A percentile compares a stretch with the other conserved stretches of the same genome.
phyloP scores from a whole-genome alignment of 2,888 invertebrate species.

The Eurois occulta region DNA sequence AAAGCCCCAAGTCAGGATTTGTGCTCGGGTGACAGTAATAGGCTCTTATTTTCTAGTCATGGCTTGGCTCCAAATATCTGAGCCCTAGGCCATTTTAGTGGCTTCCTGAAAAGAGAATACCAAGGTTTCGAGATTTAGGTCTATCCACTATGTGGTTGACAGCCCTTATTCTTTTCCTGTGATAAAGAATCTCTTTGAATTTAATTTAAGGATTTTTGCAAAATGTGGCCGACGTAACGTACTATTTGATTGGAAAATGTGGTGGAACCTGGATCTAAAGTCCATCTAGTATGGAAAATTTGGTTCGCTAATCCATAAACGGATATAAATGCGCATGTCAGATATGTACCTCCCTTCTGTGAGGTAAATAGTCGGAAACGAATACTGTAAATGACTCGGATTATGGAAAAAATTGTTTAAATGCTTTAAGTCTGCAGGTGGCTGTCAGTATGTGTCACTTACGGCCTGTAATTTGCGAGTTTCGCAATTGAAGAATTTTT shows the following conservation, averaged over 20 bases:
- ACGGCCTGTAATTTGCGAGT: not conserved
- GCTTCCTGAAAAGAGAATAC: not conserved
- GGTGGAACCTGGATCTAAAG: not conserved
- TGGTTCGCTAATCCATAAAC: not conserved
- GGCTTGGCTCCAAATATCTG: not conserved
- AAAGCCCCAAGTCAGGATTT: not conserved
- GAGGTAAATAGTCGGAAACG: not conserved
- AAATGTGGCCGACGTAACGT: not conserved
- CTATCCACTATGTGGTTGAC: not conserved
- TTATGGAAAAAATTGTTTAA: not conserved
- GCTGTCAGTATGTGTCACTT: not conserved
- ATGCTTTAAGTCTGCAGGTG: not conserved
- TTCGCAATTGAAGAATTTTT: not conserved
- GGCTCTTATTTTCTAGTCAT: not conserved
- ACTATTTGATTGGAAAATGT: not conserved
- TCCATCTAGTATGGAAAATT: no score
- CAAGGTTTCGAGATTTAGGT: not conserved
- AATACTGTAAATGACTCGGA: not conserved
- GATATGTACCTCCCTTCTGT: not conserved
- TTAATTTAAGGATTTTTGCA: not conserved
- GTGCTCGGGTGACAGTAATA: no score
- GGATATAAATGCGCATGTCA: not conserved
- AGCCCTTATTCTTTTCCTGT: not conserved
- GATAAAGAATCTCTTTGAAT: not conserved
- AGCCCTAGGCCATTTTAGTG: not conserved